A percentile compares a stretch with the other conserved stretches of the same genome.
phyloP scores from a whole-genome alignment of 2,888 invertebrate genomes.

The Microchrysa polita region DNA sequence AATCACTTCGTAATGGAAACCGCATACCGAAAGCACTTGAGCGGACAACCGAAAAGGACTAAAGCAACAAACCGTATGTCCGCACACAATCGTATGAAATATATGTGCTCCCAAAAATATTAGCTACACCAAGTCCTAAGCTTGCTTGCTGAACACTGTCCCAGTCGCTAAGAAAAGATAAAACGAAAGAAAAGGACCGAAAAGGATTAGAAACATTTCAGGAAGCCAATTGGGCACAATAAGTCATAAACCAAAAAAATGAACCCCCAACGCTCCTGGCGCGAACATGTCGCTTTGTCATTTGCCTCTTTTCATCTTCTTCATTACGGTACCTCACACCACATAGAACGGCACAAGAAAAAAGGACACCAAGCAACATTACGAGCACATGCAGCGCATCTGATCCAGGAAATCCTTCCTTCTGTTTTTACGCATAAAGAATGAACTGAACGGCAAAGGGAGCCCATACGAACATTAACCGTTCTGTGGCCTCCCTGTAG shows the following conservation, averaged over 20 bases:
- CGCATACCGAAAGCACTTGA: conserved; percentile 16
- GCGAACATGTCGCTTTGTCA: conserved; percentile 12
- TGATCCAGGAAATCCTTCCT: conserved; percentile 44
- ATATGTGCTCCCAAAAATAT: conserved; percentile 12
- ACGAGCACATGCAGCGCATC: conserved; percentile 43
- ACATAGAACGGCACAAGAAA: conserved; percentile 11
- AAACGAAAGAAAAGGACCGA: conserved; percentile 25
- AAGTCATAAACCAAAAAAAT: conserved; percentile 49
- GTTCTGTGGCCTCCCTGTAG: not conserved
- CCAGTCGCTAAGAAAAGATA: not conserved
- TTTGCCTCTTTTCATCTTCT: conserved; percentile 29
- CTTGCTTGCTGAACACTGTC: not conserved
- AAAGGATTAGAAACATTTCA: conserved; percentile 49
- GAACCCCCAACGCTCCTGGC: conserved; percentile 40
- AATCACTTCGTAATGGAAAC: conserved; percentile 28
- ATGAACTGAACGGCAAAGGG: conserved; percentile 36
- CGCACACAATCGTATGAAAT: no score
- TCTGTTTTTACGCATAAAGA: conserved; percentile 48
- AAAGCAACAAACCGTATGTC: not conserved
- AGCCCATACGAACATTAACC: conserved; percentile 31
- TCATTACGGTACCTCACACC: conserved; percentile 26
- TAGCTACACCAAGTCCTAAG: not conserved
- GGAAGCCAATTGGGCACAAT: conserved; percentile 48
- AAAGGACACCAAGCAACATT: conserved; percentile 13
- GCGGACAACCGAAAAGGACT: conserved; percentile 17